Conservation (phyloP, 2,797 vertebrate species). For the Chaenodraco wilsoni region DNA sequence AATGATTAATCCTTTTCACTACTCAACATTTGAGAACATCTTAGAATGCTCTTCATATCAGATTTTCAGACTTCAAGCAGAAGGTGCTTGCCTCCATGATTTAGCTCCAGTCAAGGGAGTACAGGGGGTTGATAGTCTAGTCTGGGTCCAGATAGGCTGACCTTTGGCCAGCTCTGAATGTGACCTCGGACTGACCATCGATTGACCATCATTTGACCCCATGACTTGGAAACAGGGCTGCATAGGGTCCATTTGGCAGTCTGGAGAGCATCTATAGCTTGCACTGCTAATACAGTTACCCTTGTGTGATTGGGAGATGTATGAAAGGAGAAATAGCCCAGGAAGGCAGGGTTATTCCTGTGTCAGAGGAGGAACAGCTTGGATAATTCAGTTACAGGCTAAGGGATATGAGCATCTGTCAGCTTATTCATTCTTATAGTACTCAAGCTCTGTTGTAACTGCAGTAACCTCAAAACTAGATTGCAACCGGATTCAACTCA, state of each 20-base stretch:
- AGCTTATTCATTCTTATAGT: conserved; percentile 60
- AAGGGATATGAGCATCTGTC: conserved; percentile 72
- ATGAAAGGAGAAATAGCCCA: conserved; percentile 85
- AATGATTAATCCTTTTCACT: conserved; percentile 7
- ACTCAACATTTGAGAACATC: conserved; percentile 5
- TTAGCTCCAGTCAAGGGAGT: conserved; percentile 51
- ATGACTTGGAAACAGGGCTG: conserved; percentile 63
- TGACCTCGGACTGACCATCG: conserved; percentile 81
- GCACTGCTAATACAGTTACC: conserved; percentile 91
- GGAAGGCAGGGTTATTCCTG: conserved; percentile 87
- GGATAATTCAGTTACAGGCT: conserved; percentile 85
- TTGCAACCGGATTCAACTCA: conserved; percentile 41
- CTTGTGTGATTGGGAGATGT: conserved; percentile 91
- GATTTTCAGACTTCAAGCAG: conserved; percentile 34
- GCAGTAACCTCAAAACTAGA: conserved; percentile 42
- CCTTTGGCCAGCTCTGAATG: conserved; percentile 66
- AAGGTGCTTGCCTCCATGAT: conserved; percentile 53
- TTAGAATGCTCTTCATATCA: conserved; percentile 46
- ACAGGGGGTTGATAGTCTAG: conserved; percentile 54
- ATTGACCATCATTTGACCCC: conserved; percentile 85
- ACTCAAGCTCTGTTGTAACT: conserved; percentile 53
- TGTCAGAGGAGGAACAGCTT: conserved; percentile 86
- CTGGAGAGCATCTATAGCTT: conserved; percentile 89
- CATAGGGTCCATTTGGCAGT: conserved; percentile 73
- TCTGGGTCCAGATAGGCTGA: conserved; percentile 70